These are phyloP conservation scores for Ammodytes dubius DNA, from an alignment of 2,113 vertebrate genomes.

Conservation along the genomic window DNA sequence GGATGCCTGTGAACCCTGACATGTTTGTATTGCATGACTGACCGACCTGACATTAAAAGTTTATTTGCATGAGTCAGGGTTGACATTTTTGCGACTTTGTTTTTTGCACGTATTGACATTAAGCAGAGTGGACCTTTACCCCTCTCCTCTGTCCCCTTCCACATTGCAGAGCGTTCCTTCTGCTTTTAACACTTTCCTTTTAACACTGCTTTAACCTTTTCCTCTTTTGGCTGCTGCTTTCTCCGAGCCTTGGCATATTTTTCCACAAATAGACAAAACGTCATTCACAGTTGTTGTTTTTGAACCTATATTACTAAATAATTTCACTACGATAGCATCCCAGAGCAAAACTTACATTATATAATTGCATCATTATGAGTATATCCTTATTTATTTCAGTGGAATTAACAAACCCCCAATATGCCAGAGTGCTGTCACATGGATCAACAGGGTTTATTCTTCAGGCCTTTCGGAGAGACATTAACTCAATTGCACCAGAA, in stretches of 20 bases:
- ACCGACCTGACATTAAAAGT: constrained; percentile 50
- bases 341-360: background rate
- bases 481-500: constrained; percentile 9
- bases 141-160: background rate
- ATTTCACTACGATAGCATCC: background rate
- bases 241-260: constrained; percentile 21
- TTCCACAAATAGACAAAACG: constrained; percentile 44
- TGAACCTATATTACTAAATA: background rate
- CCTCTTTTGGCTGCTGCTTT: constrained; percentile 36
- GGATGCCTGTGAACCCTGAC: constrained; percentile 47
- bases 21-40: constrained; percentile 68
- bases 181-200: constrained; percentile 20
- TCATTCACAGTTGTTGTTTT: constrained; percentile 58
- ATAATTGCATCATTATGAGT: background rate
- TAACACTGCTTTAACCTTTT: constrained; percentile 19
- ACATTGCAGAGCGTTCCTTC: constrained; percentile 14
- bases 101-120: constrained; percentile 51
- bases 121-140: constrained; percentile 9
- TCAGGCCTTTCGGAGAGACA: constrained; percentile 10
- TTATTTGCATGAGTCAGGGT: constrained; percentile 66
- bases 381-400: background rate
- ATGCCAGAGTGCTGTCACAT: background rate
- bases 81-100: constrained; percentile 12
- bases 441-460: constrained; percentile 19
- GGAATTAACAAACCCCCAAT: background rate